phyloP scores from a whole-genome alignment of 2,888 invertebrate genomes.

The Selenia dentaria region DNA sequence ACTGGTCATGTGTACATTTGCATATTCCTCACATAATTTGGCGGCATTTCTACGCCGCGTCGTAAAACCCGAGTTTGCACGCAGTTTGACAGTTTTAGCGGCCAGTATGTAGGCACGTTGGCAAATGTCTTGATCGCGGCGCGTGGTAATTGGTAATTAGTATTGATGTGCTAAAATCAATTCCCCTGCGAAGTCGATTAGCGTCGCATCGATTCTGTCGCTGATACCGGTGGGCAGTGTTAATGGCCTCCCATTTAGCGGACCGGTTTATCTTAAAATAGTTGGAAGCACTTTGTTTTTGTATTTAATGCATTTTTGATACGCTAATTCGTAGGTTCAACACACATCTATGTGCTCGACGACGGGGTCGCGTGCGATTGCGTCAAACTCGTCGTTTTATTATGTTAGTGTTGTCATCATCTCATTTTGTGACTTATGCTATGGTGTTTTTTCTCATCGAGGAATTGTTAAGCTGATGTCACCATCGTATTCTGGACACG shows the following conservation, averaged over 20 bases:
- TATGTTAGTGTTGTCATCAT: slow-evolving; percentile 68
- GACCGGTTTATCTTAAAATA: slow-evolving; percentile 68
- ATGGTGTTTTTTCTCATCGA: slow-evolving; percentile 62
- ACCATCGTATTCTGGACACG: slow-evolving; percentile 68
- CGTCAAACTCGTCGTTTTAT: slow-evolving; percentile 63
- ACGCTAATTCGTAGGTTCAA: slow-evolving; percentile 64
- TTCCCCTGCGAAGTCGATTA: slow-evolving; percentile 63
- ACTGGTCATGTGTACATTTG: slow-evolving; percentile 24
- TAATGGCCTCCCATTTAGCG: slow-evolving; percentile 67
- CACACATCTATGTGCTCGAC: slow-evolving; percentile 41
- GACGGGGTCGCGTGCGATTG: slow-evolving; percentile 54
- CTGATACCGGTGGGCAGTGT: slow-evolving; percentile 66
- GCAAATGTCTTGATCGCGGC: slow-evolving; percentile 52
- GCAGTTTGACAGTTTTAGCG: slow-evolving; percentile 31
- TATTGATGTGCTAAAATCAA: slow-evolving; percentile 73
- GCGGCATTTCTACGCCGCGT: slow-evolving; percentile 27
- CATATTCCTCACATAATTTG: slow-evolving; percentile 24
- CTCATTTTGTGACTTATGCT: slow-evolving; percentile 59
- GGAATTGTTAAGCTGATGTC: slow-evolving; percentile 71
- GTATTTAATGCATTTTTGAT: slow-evolving; percentile 67
- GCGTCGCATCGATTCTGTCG: slow-evolving; percentile 65
- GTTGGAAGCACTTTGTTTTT: slow-evolving; percentile 71
- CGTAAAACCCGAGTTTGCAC: slow-evolving; percentile 28
- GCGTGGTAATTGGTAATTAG: slow-evolving; percentile 73
- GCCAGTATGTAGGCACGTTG: slow-evolving; percentile 33